Evolutionary conservation across 2,888 invertebrate genomes (phyloP), one percentile per base, ranked within the genome.

Genomic region (Pristionchus maxplancki): DNA sequence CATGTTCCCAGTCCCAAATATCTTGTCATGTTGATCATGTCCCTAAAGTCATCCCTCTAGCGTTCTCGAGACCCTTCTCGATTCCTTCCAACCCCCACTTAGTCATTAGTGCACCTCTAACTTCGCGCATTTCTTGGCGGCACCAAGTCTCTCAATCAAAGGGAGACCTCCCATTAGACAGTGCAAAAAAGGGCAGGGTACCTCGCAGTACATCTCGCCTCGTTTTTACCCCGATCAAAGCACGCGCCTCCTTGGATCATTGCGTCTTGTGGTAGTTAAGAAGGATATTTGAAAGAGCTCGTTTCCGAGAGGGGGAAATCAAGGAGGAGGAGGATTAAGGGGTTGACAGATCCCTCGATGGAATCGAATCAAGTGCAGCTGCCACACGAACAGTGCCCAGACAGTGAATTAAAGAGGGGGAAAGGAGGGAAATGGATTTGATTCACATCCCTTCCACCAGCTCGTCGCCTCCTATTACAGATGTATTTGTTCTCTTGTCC

Each of bases 321-420:
- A 24, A 37, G 83, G 58, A 84, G 37, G 58, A 48, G 83, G 48
- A 34, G 50, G 31, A 34, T 17, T 31, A 24, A 28, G 24, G 82
- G 53, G 53, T 53, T 53, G 53, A 82, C 37, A 82, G 82, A 50
- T 53, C 82, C 34, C 82, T 82, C n/a, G 44, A 78, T 40, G 48
- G 78, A 78, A 78, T 78, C 78, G 78, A 78, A 78, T 78, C 78
- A 78, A 78, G n/a, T 48, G 78, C 78, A 78, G 78, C 78, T 78
- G 82, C 53, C 82, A 53, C 82, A 53, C 31, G 20, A 83, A 24
- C 53, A 83, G 82, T 78, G 48, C 48, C n/a, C 78, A 48, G 44
- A 44, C n/a, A 78, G 78, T n/a, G 78, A 78, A 44, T 8, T 28
- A 28, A 48, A 28, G 78, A 44, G 44, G 28, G 44, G 78, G 78